Percentiles rank a stretch among this genome's conserved stretches.
phyloP scores from a whole-genome alignment of 2,888 invertebrate species.

The Caenorhabditis sp. region DNA sequence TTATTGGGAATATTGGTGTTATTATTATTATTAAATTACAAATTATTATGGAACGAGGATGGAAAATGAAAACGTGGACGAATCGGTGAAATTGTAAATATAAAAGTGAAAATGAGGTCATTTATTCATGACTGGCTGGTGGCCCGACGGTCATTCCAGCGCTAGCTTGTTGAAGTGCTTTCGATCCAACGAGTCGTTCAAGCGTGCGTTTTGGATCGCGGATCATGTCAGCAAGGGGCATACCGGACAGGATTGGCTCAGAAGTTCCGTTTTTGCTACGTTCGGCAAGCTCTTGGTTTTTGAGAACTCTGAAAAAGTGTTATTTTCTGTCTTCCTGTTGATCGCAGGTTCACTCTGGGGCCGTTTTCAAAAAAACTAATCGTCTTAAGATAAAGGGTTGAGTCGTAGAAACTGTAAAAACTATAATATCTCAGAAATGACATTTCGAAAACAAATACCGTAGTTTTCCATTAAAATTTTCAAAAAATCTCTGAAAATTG shows the following conservation, averaged over 20 bases:
- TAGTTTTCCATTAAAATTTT: too few relatives aligned
- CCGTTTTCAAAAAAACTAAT: too few relatives aligned
- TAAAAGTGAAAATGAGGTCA: constrained; percentile 34
- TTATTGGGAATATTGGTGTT: constrained; percentile 8
- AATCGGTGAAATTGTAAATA: constrained; percentile 6
- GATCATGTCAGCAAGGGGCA: constrained; percentile 65
- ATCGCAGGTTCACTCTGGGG: too few relatives aligned
- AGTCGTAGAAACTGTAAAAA: too few relatives aligned
- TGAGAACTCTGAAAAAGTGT: constrained; percentile 62
- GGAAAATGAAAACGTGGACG: constrained; percentile 10
- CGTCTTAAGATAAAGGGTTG: too few relatives aligned
- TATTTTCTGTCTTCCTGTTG: too few relatives aligned
- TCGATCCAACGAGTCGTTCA: constrained; percentile 62
- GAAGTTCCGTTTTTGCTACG: constrained; percentile 55
- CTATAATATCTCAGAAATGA: too few relatives aligned
- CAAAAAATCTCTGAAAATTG: too few relatives aligned
- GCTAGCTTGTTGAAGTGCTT: constrained; percentile 36
- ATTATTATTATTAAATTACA: constrained; percentile 21
- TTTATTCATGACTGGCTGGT: constrained; percentile 40
- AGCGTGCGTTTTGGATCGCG: constrained; percentile 67
- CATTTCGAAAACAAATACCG: too few relatives aligned
- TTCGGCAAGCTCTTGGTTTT: constrained; percentile 65
- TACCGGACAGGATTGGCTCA: constrained; percentile 51
- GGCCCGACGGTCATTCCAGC: constrained; percentile 40
- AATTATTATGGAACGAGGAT: constrained; percentile 16